phyloP scores from a whole-genome alignment of 1,140 invertebrate genomes.

The Heliothis subflexa region DNA sequence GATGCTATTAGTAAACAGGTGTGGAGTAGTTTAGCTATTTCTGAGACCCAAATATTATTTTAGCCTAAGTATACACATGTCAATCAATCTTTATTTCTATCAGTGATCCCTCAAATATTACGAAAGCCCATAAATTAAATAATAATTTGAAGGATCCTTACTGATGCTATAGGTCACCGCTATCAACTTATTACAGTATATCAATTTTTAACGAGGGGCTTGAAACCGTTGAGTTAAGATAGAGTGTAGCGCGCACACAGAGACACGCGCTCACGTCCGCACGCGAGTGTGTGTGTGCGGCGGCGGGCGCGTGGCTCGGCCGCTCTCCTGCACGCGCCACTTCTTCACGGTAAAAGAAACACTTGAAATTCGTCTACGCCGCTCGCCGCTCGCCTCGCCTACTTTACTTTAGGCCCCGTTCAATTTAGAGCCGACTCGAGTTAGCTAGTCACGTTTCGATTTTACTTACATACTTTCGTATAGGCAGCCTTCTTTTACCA shows the following conservation, averaged over 20 bases:
- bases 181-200: constrained; percentile 17
- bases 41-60: not conserved
- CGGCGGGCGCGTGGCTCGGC: constrained; percentile 31
- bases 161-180: not conserved
- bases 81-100: too few relatives aligned
- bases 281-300: constrained; percentile 16
- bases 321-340: constrained; percentile 72
- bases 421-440: constrained; percentile 55
- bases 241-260: constrained; percentile 29
- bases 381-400: constrained; percentile 54
- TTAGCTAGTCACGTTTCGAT: constrained; percentile 54
- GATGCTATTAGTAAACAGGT: not conserved
- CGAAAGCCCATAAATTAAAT: not conserved
- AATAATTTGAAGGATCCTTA: not conserved
- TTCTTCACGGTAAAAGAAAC: constrained; percentile 72
- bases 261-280: not conserved
- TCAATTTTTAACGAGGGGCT: constrained; percentile 38
- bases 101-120: too few relatives aligned
- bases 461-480: constrained; percentile 18
- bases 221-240: constrained; percentile 30
- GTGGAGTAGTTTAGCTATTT: not conserved
- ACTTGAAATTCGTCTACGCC: constrained; percentile 73
- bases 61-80: not conserved
- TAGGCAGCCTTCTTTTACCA: constrained; percentile 5
- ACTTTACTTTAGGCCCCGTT: constrained; percentile 62